These are phyloP conservation scores for Pseudochirops cupreus DNA, from an alignment of 2,797 vertebrate genomes.

Conservation along the genomic window DNA sequence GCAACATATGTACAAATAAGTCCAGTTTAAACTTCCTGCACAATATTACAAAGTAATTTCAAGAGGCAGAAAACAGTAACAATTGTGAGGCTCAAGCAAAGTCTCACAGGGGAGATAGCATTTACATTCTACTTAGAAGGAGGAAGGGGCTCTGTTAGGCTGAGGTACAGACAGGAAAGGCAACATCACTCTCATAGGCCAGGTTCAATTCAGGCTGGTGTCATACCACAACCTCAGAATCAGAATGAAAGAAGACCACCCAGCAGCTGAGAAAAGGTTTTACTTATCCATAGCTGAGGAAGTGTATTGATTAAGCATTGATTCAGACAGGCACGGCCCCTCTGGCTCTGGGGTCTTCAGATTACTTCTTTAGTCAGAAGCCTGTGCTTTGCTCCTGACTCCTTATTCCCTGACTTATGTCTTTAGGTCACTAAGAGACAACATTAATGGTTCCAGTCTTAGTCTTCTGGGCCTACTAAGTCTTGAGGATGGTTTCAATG, in stretches of 20 bases:
- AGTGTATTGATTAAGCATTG: background rate
- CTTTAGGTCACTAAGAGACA: background rate
- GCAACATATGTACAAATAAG: background rate
- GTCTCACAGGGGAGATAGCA: background rate
- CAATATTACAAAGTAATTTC: background rate
- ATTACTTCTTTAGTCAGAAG: background rate
- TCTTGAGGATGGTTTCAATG: background rate
- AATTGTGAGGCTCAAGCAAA: background rate
- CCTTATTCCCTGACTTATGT: background rate
- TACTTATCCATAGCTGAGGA: background rate
- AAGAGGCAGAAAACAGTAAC: background rate
- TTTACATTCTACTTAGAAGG: background rate
- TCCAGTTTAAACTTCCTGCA: background rate
- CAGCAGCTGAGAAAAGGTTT: background rate
- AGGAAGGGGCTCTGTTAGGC: background rate
- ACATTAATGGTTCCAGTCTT: background rate
- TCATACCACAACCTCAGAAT: background rate
- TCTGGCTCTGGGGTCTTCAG: background rate
- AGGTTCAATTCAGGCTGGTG: background rate
- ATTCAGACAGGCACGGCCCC: background rate
- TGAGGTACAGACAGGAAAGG: background rate
- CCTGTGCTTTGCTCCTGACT: background rate
- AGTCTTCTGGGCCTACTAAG: background rate
- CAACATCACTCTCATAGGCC: background rate
- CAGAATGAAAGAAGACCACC: background rate